Evolutionary conservation across 2,797 vertebrate species (phyloP), one percentile per base, ranked within the genome.

Genomic region (Syngnathus acus): DNA sequence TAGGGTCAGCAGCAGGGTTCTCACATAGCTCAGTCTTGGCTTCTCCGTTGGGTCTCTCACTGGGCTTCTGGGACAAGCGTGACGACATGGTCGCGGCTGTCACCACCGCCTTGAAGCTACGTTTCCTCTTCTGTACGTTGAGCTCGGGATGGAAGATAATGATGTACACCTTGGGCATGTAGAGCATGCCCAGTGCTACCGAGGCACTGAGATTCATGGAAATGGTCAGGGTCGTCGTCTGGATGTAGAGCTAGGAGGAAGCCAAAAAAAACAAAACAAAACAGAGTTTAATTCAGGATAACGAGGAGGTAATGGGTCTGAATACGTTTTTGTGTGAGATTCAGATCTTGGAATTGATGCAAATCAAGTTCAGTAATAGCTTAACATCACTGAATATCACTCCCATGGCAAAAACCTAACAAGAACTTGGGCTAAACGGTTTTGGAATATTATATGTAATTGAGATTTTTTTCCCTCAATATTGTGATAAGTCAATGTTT

Each of bases 121-220:
- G 94, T 80, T 98, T 98, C 82, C 96, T 91, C 83, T 99, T 99
- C 91, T 98, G 96, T 72, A 99, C 96, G 73, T 99, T 99, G 68
- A 98, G 91, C 88, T 98, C 97, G 0, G 97, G 97, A 86, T 98
- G 97, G 91, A 98, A 96, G 91, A 99, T 95, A 91, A 99, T 98
- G 91, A 99, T 95, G 90, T 99, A 99, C 74, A 99, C 97, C 91
- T 99, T 99, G 86, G 97, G 97, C 96, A 99, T 96, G 90, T 98
- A 99, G 73, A 99, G 96, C 97, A 99, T 97, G 82, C 96, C 95
- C 87, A 99, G 93, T 70, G 96, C 96, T 88, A 99, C 97, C 1
- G 97, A 98, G 47, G 97, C 97, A 87, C 97, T 99, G 88, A 99
- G 90, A 90, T 97, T 99, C 97, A 99, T 99, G 89, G 97, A 99